These are phyloP conservation scores for Rotaria magnacalcarata DNA, from an alignment of 2,888 invertebrate genomes.

Conservation along the genomic window DNA sequence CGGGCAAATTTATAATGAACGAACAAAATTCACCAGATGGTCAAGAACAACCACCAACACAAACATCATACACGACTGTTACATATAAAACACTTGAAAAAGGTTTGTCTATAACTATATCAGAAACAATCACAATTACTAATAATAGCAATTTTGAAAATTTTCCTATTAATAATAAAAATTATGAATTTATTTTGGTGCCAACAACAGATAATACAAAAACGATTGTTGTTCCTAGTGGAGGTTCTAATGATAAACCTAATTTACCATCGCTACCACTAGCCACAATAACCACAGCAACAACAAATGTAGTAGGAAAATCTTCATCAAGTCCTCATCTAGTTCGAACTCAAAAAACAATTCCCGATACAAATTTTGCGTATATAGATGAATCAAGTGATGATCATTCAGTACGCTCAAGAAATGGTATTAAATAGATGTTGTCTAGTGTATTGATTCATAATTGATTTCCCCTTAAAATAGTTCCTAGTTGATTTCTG, in stretches of 20 bases:
- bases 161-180: neutral
- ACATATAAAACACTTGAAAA: neutral
- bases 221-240: neutral
- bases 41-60: neutral
- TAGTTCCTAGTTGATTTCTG: neutral
- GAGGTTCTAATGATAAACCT: neutral
- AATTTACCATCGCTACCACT: neutral
- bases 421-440: neutral
- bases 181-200: neutral
- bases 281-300: neutral
- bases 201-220: neutral
- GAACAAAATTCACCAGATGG: neutral
- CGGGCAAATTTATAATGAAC: neutral
- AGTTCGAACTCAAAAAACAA: neutral
- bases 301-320: neutral
- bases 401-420: neutral
- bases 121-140: slow-evolving; percentile 29
- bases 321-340: neutral
- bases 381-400: slow-evolving; percentile 29
- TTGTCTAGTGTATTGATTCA: neutral
- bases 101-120: slow-evolving; percentile 32
- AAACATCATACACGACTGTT: slow-evolving; percentile 15
- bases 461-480: neutral
- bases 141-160: neutral
- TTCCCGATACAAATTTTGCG: neutral